Percentiles rank a stretch among this genome's conserved stretches.
Evolutionary conservation across 1,140 invertebrate genomes (phyloP).

Genomic region (Antheraea mylitta): DNA sequence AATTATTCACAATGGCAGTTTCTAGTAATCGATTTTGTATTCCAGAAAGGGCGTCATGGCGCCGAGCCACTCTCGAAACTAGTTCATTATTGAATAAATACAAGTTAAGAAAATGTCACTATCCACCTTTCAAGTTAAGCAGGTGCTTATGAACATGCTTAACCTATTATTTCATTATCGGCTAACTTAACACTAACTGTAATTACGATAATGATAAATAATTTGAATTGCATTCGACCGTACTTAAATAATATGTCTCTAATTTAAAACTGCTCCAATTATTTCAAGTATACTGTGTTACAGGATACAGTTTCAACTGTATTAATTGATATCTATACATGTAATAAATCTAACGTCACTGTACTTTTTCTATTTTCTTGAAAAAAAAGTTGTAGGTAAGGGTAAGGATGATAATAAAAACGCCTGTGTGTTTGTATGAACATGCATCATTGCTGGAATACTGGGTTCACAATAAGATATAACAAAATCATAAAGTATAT

Average conservation of each 20-base stretch:
- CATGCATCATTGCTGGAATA: too few species aligned
- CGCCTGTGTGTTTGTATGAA: too few species aligned
- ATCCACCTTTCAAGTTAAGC: conserved; percentile 6
- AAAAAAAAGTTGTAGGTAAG: too few species aligned
- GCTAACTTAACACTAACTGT: not conserved
- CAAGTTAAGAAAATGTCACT: conserved; percentile 6
- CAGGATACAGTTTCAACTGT: too few species aligned
- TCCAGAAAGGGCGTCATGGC: not conserved
- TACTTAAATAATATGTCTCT: not conserved
- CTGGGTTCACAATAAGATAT: too few species aligned
- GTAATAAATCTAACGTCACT: too few species aligned
- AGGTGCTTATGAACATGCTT: conserved; percentile 4
- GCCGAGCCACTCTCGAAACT: not conserved
- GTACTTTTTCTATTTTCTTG: too few species aligned
- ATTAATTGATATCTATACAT: too few species aligned
- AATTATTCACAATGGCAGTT: not conserved
- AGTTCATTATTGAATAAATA: conserved; percentile 7
- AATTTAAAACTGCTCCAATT: not conserved
- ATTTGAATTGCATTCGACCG: not conserved
- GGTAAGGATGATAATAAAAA: too few species aligned
- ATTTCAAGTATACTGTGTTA: too few species aligned
- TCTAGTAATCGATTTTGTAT: not conserved
- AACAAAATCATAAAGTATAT: too few species aligned
- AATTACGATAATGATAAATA: conserved; percentile 2
- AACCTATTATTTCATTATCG: not conserved